Evolutionary conservation across 1,140 invertebrate species (phyloP).

Genomic region (Dendrolimus punctatus): DNA sequence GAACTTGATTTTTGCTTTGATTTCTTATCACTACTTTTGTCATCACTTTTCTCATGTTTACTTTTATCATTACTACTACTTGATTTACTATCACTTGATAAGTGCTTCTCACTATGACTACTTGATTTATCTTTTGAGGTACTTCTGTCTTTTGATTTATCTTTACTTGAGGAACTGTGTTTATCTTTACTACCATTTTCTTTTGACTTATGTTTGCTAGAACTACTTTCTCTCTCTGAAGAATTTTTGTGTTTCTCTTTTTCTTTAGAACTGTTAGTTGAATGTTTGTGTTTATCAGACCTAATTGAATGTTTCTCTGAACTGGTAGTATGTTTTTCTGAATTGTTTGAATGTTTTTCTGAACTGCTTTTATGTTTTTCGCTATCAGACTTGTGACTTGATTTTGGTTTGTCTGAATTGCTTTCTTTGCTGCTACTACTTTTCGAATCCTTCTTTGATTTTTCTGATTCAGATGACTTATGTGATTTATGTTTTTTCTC

Average conservation of each 20-base stretch:
- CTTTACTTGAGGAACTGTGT: conserved; percentile 46
- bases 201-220: conserved; percentile 53
- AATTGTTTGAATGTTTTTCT: conserved; percentile 18
- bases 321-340: no score
- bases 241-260: conserved; percentile 21
- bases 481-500: conserved; percentile 31
- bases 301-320: no score
- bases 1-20: conserved; percentile 55
- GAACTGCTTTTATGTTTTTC: conserved; percentile 23
- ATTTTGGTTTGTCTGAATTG: conserved; percentile 20
- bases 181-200: conserved; percentile 54
- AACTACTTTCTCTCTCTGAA: conserved; percentile 20
- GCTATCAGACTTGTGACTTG: conserved; percentile 12
- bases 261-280: conserved; percentile 11
- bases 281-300: conserved; percentile 45
- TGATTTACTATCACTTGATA: conserved; percentile 42
- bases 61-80: conserved; percentile 29
- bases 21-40: conserved; percentile 41
- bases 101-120: conserved; percentile 50
- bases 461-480: conserved; percentile 31
- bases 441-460: conserved; percentile 26
- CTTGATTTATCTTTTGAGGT: conserved; percentile 55
- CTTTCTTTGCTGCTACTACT: conserved; percentile 21
- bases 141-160: conserved; percentile 53
- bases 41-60: no score